These are phyloP conservation scores for Ptiloglossa arizonensis DNA, from an alignment of 1,140 invertebrate genomes.

Conservation along the genomic window DNA sequence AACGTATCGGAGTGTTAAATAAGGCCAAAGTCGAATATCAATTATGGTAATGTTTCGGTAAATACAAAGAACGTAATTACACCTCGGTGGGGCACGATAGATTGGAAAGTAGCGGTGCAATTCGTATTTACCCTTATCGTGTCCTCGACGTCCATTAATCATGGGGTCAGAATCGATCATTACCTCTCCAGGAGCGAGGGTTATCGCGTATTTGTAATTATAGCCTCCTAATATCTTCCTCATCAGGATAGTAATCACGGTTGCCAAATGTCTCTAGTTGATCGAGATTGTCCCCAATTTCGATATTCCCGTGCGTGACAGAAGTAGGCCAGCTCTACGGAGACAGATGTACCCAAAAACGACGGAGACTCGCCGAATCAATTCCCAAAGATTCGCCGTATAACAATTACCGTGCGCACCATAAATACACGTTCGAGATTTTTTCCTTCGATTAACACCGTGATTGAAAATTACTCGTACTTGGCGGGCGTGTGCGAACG, in stretches of 20 bases:
- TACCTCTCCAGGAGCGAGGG: slow-evolving; percentile 41
- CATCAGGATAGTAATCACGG: slow-evolving; percentile 58
- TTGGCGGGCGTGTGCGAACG: not conserved
- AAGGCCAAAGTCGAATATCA: slow-evolving; percentile 7
- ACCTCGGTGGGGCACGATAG: slow-evolving; percentile 5
- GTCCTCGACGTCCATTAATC: slow-evolving; percentile 57
- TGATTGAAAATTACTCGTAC: not conserved
- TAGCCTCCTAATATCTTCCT: slow-evolving; percentile 64
- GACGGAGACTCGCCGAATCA: not conserved
- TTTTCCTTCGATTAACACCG: not conserved
- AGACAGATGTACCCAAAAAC: slow-evolving; percentile 3
- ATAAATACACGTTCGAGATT: not conserved
- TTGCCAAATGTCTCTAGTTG: slow-evolving; percentile 41
- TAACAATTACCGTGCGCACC: not conserved
- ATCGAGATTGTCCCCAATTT: slow-evolving; percentile 47
- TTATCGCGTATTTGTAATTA: slow-evolving; percentile 63
- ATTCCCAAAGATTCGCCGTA: not conserved
- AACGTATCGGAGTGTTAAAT: slow-evolving; percentile 5
- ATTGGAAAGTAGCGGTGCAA: slow-evolving; percentile 32
- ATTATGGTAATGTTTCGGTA: slow-evolving; percentile 48
- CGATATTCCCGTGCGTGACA: slow-evolving; percentile 18
- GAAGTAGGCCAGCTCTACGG: not conserved
- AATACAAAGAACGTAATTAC: slow-evolving; percentile 60
- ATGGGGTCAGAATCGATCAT: slow-evolving; percentile 49
- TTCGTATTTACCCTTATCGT: slow-evolving; percentile 54